Evolutionary conservation across 2,888 invertebrate species (phyloP), one percentile per base, ranked within the genome.

Genomic region (Resseliella maxima): DNA sequence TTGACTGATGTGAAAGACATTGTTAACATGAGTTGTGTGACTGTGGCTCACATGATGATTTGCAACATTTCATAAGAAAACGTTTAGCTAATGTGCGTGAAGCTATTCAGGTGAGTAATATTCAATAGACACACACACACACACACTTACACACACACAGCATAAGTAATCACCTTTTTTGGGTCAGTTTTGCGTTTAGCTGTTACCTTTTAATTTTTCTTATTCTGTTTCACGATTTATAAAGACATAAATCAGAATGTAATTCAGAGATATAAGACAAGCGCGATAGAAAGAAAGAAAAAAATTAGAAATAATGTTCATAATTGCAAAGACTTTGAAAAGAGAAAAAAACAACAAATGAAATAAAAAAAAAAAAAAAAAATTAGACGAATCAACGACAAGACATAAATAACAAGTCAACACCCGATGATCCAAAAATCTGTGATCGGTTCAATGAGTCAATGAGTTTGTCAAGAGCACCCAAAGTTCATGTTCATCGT

Each of bases 381-480:
- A n/a, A n/a, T n/a, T n/a, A n/a, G n/a, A n/a, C n/a, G n/a, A 41
- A 41, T 12, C 41, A n/a, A n/a, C 41, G 41, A 41, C 5, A 41
- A 41, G 41, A 8, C 41, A 41, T n/a, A n/a, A n/a, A n/a, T 41
- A 41, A 21, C 24, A 24, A 59, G 59, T 5, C n/a, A 31, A 35
- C 59, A 59, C 27, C 59, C 27, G 72, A 72, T 72, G 35, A 72
- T 72, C 72, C 31, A 72, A 21, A 59, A 72, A 72, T 72, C 31
- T 31, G 3, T 72, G 15, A 50, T 15, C 18, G 46, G 46, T 72
- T 72, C 18, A 27, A 18, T 27, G 72, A 12, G 15, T 72, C 72
- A 72, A 72, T 31, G 72, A 31, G 72, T 72, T 72, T 72, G 72
- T 72, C 72, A 72, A 72, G 72, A 72, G 35, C 72, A 72, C 27